Percentiles rank a stretch among this genome's conserved stretches.
Conservation (phyloP, 2,797 vertebrate species). For the Diceros bicornis region DNA sequence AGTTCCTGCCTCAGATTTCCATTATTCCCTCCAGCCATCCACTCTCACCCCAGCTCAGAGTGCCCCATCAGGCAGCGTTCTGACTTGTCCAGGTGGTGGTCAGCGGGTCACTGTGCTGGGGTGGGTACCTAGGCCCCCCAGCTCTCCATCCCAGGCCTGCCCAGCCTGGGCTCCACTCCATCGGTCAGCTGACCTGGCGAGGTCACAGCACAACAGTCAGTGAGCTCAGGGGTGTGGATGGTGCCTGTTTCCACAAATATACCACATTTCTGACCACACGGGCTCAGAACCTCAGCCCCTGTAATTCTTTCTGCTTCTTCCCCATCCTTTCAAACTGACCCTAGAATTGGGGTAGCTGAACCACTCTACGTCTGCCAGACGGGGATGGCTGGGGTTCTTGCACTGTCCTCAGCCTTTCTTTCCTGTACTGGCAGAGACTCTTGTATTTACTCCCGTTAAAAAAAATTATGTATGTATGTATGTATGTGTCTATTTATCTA, state of each 20-base stretch:
- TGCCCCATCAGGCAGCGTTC: fast-evolving
- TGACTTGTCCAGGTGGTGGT: neutral
- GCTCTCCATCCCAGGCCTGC: neutral
- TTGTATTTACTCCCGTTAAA: neutral
- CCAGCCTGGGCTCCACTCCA: neutral
- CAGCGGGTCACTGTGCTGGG: too few relatives aligned
- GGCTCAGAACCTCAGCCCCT: neutral
- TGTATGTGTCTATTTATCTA: neutral
- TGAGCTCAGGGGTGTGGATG: neutral
- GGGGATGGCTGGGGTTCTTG: neutral
- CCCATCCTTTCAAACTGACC: neutral
- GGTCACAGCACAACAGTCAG: neutral
- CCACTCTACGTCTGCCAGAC: neutral
- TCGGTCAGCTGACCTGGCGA: neutral
- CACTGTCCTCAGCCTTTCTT: neutral
- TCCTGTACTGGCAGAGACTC: neutral
- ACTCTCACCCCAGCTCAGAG: neutral
- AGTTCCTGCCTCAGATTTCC: neutral
- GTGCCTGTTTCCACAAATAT: neutral
- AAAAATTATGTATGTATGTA: neutral
- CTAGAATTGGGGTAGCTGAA: neutral
- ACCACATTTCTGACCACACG: neutral
- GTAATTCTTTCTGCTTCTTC: neutral
- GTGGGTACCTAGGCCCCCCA: neutral
- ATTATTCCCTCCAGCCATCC: too few relatives aligned